These are phyloP conservation scores for Hirudo medicinalis DNA, from an alignment of 1,140 invertebrate species.

Conservation along the genomic window DNA sequence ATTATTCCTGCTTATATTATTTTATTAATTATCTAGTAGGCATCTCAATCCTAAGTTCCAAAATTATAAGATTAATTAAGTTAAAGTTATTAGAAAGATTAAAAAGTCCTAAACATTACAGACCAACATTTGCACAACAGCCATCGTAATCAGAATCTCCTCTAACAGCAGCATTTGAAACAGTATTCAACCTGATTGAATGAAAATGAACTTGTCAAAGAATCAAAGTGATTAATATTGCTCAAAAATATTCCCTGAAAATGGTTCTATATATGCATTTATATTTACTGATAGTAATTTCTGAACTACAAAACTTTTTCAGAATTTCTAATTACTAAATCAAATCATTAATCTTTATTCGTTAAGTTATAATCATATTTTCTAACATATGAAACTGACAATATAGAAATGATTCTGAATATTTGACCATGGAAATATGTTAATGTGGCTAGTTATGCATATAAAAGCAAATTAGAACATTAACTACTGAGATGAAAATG, in stretches of 20 bases:
- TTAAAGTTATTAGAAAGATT: neutral
- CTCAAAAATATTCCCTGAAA: neutral
- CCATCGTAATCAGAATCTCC: neutral
- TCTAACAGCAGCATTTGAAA: slow-evolving; percentile 3
- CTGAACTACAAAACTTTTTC: too few relatives aligned
- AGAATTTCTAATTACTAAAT: too few relatives aligned
- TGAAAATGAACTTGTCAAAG: neutral
- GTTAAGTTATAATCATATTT: too few relatives aligned
- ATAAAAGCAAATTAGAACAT: too few relatives aligned
- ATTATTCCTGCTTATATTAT: too few relatives aligned
- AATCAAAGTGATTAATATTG: neutral
- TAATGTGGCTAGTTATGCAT: too few relatives aligned
- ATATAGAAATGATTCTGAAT: too few relatives aligned
- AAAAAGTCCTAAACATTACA: neutral
- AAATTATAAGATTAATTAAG: neutral
- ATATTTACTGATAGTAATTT: too few relatives aligned
- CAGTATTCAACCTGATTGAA: slow-evolving; percentile 1
- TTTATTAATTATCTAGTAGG: too few relatives aligned
- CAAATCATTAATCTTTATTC: too few relatives aligned
- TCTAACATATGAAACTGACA: too few relatives aligned
- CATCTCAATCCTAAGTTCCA: neutral
- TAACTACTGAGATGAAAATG: neutral
- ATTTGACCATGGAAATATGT: too few relatives aligned
- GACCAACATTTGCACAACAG: neutral
- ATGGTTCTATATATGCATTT: neutral